These are phyloP conservation scores for Miltochrista miniata DNA, from an alignment of 2,888 invertebrate genomes.

Conservation along the genomic window DNA sequence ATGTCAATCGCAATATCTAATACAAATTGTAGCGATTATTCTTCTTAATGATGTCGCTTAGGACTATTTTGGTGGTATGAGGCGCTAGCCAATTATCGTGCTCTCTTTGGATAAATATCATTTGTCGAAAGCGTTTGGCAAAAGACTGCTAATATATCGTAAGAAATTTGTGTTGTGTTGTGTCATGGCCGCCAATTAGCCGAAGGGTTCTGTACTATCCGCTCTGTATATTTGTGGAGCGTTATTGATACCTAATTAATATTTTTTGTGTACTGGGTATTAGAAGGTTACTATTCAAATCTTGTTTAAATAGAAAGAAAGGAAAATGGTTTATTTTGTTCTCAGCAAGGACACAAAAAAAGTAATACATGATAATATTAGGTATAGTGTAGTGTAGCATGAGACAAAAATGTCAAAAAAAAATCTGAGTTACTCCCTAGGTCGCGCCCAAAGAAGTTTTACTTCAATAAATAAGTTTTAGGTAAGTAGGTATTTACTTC, in stretches of 20 bases:
- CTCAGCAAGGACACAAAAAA: no score
- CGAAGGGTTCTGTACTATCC: background rate
- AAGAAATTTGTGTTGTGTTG: conserved; percentile 3
- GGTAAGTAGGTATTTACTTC: no score
- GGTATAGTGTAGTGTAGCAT: no score
- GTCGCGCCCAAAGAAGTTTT: no score
- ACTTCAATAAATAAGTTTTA: no score
- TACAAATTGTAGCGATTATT: conserved; percentile 51
- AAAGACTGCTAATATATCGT: conserved; percentile 11
- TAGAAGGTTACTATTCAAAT: no score
- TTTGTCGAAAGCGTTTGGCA: conserved; percentile 28
- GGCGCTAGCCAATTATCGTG: conserved; percentile 52
- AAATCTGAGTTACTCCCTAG: no score
- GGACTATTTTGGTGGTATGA: conserved; percentile 55
- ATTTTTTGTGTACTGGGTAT: background rate
- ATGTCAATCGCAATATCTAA: conserved; percentile 11
- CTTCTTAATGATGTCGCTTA: conserved; percentile 56
- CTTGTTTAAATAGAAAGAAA: no score
- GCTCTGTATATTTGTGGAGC: background rate
- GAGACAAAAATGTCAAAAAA: no score
- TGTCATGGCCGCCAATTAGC: conserved; percentile 5
- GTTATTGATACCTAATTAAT: background rate
- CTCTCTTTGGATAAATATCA: conserved; percentile 32
- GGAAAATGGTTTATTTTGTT: no score
- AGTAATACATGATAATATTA: no score